Conservation (phyloP, 92 coral and sea anemone genomes). For the Ricordea florida region DNA sequence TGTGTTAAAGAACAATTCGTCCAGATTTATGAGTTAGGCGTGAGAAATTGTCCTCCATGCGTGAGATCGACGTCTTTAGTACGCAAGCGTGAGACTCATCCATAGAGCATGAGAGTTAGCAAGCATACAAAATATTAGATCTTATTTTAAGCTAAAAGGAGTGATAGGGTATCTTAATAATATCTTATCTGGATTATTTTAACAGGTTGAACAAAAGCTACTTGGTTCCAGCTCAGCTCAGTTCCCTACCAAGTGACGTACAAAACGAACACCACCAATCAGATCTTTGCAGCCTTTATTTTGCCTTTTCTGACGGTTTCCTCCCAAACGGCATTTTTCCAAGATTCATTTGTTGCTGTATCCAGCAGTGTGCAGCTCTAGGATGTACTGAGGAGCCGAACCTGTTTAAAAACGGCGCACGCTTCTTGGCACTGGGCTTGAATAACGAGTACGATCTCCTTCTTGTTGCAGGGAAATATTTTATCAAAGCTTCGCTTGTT, state of each 20-base stretch:
- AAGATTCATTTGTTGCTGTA: conserved; percentile 37
- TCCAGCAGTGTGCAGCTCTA: conserved; percentile 43
- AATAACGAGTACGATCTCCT: conserved; percentile 38
- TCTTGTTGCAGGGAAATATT: conserved; percentile 40
- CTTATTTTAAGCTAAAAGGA: conserved; percentile 49
- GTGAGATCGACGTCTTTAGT: too few species aligned
- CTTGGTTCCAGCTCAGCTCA: conserved; percentile 68
- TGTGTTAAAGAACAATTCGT: too few species aligned
- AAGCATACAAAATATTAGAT: too few species aligned
- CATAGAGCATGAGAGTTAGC: too few species aligned
- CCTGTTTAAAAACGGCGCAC: conserved; percentile 46
- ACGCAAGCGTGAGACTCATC: too few species aligned
- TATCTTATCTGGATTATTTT: background rate
- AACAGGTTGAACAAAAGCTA: conserved; percentile 3
- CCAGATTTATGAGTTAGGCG: too few species aligned
- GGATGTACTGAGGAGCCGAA: conserved; percentile 56
- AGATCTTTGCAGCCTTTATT: conserved; percentile 59
- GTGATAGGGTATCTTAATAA: conserved; percentile 40
- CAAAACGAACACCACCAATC: conserved; percentile 26
- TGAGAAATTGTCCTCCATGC: too few species aligned
- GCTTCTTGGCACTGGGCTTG: conserved; percentile 52
- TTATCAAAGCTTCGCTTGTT: conserved; percentile 42
- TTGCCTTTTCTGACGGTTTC: conserved; percentile 60
- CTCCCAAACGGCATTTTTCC: conserved; percentile 62
- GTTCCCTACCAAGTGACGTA: conserved; percentile 46